phyloP scores from a whole-genome alignment of 2,888 invertebrate genomes.

The Aplocera efformata region DNA sequence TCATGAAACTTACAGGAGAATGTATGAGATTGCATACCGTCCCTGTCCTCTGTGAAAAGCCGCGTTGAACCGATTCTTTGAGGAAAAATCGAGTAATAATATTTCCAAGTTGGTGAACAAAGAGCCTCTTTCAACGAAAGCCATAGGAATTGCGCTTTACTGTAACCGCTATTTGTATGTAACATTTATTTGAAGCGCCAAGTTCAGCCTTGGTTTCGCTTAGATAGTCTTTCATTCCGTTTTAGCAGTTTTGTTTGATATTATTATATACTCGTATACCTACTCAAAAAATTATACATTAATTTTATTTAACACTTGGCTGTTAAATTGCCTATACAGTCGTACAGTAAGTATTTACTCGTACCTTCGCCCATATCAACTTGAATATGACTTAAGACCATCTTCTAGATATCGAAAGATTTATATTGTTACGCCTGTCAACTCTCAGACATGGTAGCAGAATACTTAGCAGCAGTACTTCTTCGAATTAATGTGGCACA shows the following conservation, averaged over 20 bases:
- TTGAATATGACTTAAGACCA: too few species aligned
- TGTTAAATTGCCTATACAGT: too few species aligned
- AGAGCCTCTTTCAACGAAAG: constrained; percentile 50
- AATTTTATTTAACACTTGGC: too few species aligned
- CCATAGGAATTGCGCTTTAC: constrained; percentile 45
- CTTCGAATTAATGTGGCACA: too few species aligned
- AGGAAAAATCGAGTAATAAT: constrained; percentile 63
- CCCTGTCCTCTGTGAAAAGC: constrained; percentile 38
- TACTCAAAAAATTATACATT: too few species aligned
- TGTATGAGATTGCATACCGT: constrained; percentile 52
- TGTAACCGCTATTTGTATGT: constrained; percentile 40
- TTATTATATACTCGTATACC: too few species aligned
- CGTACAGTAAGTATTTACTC: too few species aligned
- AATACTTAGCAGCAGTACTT: too few species aligned
- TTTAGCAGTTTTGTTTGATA: constrained; percentile 1
- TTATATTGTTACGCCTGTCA: too few species aligned
- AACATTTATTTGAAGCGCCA: constrained; percentile 35
- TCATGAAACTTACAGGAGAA: constrained; percentile 50
- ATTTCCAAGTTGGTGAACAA: constrained; percentile 69
- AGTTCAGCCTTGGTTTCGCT: constrained; percentile 2
- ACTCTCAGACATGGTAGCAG: too few species aligned
- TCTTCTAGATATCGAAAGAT: too few species aligned
- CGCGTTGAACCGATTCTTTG: constrained; percentile 45
- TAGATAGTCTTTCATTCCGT: not conserved
- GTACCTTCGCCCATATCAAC: too few species aligned